Base-by-base conservation (phyloP, 2,797 vertebrate species). In the Agapornis canus region DNA sequence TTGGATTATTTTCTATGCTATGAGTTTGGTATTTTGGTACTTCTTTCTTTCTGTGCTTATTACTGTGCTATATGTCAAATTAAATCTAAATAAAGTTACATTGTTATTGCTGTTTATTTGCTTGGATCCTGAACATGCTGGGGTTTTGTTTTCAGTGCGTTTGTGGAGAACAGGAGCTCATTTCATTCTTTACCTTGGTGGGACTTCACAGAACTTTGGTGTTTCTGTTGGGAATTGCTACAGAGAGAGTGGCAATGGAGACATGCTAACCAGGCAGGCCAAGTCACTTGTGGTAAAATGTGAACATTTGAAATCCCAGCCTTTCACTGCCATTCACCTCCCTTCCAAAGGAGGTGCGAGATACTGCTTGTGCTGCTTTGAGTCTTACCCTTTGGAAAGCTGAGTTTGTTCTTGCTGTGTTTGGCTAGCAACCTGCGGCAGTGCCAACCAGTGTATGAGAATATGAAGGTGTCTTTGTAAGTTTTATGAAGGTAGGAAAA, bases 81-180 rank as follows among this genome's bases (percentile, higher is more conserved):
- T 88, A 80, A 96, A 95, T 91, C 95, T 87, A 90, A 98, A 98
- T 98, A 97, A 98, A 97, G 94, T 93, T 86, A 51, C 69, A 89
- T 56, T 37, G 49, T 86, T 78, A 79, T 70, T 82, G 65, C 64
- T 56, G 78, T 92, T 90, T 86, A 37, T 82, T 92, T 88, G 59
- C 48, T 70, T 95, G 87, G 81, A 47, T 75, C 37, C 40, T 76
- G 51, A 51, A 35, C 54, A 16, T 17, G 11, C 13, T 51, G 40
- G 9, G 29, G 13, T 32, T 47, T 47, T 63, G 7, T 29, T 84
- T 78, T 31, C 63, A 66, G 23, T 14, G 49, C 18, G 31, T 8
- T 72, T 43, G 5, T 32, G 32, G 66, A 52, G 66, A 76, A 61
- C 39, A 42, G 18, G 14, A 42, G 26, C 60, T 90, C 14, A 5